Percentiles rank a stretch among this genome's conserved stretches.
These are phyloP conservation scores for Hipposideros larvatus DNA, from an alignment of 2,797 vertebrate genomes.

Conservation along the genomic window DNA sequence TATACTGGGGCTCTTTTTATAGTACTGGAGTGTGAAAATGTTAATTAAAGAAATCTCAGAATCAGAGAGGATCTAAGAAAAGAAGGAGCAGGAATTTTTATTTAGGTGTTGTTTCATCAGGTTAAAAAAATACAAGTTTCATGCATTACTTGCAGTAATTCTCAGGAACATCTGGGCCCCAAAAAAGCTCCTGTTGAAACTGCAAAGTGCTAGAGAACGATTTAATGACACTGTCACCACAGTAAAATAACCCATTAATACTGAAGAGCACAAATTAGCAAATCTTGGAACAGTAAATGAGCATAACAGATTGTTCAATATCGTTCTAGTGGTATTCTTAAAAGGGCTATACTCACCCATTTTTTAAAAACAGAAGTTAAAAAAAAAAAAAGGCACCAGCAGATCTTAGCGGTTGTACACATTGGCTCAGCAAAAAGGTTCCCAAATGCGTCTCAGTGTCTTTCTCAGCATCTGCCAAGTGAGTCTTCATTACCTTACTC, in stretches of 20 bases:
- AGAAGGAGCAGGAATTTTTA: slow-evolving; percentile 83
- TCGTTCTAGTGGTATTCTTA: neutral
- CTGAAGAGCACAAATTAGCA: neutral
- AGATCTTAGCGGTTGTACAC: neutral
- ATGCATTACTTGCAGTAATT: slow-evolving; percentile 71
- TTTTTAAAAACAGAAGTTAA: neutral
- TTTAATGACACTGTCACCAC: neutral
- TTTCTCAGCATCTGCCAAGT: neutral
- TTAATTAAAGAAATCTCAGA: slow-evolving; percentile 84
- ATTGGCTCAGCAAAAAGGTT: neutral
- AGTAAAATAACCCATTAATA: neutral
- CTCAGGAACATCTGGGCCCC: slow-evolving; percentile 64
- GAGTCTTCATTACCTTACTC: fast-evolving
- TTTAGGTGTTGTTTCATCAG: slow-evolving; percentile 84
- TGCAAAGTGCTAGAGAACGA: slow-evolving; percentile 36
- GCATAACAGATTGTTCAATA: neutral
- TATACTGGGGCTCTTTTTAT: slow-evolving; percentile 85
- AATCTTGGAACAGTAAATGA: neutral
- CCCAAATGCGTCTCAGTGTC: neutral
- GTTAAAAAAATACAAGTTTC: slow-evolving; percentile 70
- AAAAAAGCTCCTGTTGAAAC: slow-evolving; percentile 63
- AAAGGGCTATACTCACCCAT: neutral
- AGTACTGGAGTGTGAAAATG: slow-evolving; percentile 83
- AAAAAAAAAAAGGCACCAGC: neutral
- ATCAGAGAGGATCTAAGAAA: slow-evolving; percentile 82